These are phyloP conservation scores for Xylophagus ater DNA, from an alignment of 2,888 invertebrate genomes.

Conservation along the genomic window DNA sequence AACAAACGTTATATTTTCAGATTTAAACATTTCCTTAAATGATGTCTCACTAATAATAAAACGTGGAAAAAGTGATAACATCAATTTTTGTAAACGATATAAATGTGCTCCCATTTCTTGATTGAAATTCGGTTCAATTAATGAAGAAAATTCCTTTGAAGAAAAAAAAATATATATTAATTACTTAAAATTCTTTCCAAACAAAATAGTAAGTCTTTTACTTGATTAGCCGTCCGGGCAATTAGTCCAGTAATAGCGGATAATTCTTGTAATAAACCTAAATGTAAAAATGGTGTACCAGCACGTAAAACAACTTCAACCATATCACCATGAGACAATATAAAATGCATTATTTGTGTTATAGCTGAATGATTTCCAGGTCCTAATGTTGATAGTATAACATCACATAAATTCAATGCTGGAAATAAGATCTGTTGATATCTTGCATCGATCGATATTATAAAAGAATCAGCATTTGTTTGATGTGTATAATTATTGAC, in stretches of 20 bases:
- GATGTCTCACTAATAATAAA: conserved; percentile 46
- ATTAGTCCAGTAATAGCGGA: conserved; percentile 66
- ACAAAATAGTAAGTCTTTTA: conserved; percentile 18
- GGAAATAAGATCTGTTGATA: conserved; percentile 78
- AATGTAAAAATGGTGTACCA: conserved; percentile 52
- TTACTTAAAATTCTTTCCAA: background rate
- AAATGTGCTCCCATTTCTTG: conserved; percentile 47
- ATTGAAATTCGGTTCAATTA: conserved; percentile 34
- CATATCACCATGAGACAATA: conserved; percentile 72
- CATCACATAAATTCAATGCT: conserved; percentile 67
- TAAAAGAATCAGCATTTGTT: conserved; percentile 37
- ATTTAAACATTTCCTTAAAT: conserved; percentile 29
- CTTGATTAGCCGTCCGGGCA: conserved; percentile 53
- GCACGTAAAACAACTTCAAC: conserved; percentile 66
- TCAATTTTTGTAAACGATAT: conserved; percentile 58
- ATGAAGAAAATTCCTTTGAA: conserved; percentile 27
- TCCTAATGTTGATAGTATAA: conserved; percentile 71
- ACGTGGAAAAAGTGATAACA: conserved; percentile 62
- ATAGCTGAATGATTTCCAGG: conserved; percentile 73
- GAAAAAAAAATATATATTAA: conserved; percentile 13
- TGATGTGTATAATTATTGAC: conserved; percentile 23
- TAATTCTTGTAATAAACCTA: conserved; percentile 59
- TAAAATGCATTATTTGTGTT: conserved; percentile 66
- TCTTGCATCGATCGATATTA: conserved; percentile 54
- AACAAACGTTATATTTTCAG: conserved; percentile 23